Base-by-base conservation (phyloP, 2,797 vertebrate genomes). In the Labroides dimidiatus region DNA sequence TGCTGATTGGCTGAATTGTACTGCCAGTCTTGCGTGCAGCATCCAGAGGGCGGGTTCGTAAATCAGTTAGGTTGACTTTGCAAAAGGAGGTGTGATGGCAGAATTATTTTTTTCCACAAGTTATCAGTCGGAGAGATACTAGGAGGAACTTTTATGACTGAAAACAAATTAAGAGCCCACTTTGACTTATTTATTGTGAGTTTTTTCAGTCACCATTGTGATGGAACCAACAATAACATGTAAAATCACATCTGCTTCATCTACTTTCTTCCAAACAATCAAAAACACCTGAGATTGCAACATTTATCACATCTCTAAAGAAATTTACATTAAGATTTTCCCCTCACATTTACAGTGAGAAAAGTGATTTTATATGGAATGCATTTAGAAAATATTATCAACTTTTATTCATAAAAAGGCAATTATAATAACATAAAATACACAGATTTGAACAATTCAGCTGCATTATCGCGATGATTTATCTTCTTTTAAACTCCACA, bases 41-140 rank as follows among this genome's bases (percentile, higher is more conserved):
- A 1, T 14, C 2, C 4, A 53, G 33, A 60, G 44, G 84, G 89
- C 71, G 80, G 69, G 11, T 54, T 17, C 3, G 24, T 10, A 2
- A 11, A 1, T 43, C 77, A 66, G 93, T 89, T 94, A 75, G 92
- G 92, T 93, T 93, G 91, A 84, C 74, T 72, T 72, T 80, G 68
- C 79, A 90, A 23, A 70, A 36, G 27, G 72, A 69, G 57, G 64
- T 8, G 62, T 52, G 69, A 66, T 56, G 58, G 43, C 17, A 42
- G 53, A 65, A 24, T 33, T 11, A 16, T 10, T 11, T 58, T 82
- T 77, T 57, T 37, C 13, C 11, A 24, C 6, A 56, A 45, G 30
- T 59, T 47, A 8, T 44, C 12, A 10, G 9, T 10, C 36, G 3
- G n/a, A 39, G 4, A 13, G 11, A 39, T 3, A 39, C 10, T 2